A percentile compares a stretch with the other conserved stretches of the same genome.
phyloP scores from a whole-genome alignment of 1,140 invertebrate species.

The Drosophila tristis region DNA sequence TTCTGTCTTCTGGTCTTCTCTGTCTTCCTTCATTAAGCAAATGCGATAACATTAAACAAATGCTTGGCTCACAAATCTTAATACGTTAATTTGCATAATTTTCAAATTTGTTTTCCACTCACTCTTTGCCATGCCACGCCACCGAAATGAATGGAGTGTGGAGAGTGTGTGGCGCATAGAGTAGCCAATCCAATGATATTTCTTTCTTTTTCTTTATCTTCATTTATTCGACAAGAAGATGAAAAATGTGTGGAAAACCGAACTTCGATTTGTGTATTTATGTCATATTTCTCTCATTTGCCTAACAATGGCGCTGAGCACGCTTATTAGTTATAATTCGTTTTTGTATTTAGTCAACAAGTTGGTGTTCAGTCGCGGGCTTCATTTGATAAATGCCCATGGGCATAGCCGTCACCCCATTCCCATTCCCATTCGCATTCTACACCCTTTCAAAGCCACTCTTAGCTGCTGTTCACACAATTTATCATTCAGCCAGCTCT shows the following conservation, averaged over 20 bases:
- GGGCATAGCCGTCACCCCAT: neutral
- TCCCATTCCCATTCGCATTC: neutral
- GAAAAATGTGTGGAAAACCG: constrained; percentile 37
- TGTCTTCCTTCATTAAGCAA: constrained; percentile 40
- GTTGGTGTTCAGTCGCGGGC: constrained; percentile 23
- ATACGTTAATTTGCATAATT: constrained; percentile 72
- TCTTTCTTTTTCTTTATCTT: constrained; percentile 4
- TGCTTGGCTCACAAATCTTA: constrained; percentile 56
- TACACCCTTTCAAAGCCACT: constrained; percentile 2
- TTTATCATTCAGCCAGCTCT: constrained; percentile 49
- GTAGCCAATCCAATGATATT: constrained; percentile 55
- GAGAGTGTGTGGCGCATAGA: constrained; percentile 48
- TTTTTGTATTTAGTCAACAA: constrained; percentile 67
- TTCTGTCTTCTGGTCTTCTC: no score
- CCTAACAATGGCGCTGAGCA: constrained; percentile 70
- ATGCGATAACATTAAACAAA: constrained; percentile 58
- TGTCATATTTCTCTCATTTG: constrained; percentile 57
- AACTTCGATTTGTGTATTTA: constrained; percentile 10
- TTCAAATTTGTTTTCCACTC: constrained; percentile 66
- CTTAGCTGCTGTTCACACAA: constrained; percentile 56
- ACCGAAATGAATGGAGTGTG: constrained; percentile 4
- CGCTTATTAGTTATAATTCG: constrained; percentile 72
- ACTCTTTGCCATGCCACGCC: constrained; percentile 20
- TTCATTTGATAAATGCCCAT: constrained; percentile 56
- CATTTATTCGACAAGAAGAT: constrained; percentile 47